phyloP scores from a whole-genome alignment of 2,113 vertebrate species.

The Ochotona curzoniae region DNA sequence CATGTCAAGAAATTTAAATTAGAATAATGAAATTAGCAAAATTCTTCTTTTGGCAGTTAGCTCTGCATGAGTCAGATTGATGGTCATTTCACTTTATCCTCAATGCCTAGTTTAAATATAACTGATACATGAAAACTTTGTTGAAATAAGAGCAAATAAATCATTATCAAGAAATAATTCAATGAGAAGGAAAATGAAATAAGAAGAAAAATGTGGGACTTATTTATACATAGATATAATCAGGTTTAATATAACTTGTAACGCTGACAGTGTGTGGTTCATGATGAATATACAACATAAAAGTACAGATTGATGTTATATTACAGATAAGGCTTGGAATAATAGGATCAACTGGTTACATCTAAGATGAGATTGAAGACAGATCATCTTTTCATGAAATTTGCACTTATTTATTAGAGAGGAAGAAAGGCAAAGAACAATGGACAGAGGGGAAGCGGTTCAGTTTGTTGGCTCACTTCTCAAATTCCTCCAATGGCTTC shows the following conservation, averaged over 20 bases:
- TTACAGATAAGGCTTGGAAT: not conserved
- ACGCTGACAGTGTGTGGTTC: not conserved
- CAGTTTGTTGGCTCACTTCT: no score
- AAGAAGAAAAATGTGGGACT: not conserved
- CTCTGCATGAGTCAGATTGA: not conserved
- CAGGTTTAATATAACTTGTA: not conserved
- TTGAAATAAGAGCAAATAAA: not conserved
- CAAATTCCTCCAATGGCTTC: no score
- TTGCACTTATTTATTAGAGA: no score
- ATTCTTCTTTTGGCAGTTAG: not conserved
- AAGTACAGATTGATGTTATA: not conserved
- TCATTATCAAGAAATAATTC: not conserved
- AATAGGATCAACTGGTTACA: not conserved
- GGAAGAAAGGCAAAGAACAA: no score
- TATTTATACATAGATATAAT: not conserved
- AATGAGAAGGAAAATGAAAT: not conserved
- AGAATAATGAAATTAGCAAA: not conserved
- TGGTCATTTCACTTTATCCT: not conserved
- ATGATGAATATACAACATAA: not conserved
- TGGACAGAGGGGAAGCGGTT: no score
- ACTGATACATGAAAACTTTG: not conserved
- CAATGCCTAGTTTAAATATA: not conserved
- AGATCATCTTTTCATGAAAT: not conserved
- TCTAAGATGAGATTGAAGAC: not conserved
- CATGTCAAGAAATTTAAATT: slow-evolving; percentile 2